Conservation (phyloP, 2,113 vertebrate genomes). For the Pangasianodon hypophthalmus region DNA sequence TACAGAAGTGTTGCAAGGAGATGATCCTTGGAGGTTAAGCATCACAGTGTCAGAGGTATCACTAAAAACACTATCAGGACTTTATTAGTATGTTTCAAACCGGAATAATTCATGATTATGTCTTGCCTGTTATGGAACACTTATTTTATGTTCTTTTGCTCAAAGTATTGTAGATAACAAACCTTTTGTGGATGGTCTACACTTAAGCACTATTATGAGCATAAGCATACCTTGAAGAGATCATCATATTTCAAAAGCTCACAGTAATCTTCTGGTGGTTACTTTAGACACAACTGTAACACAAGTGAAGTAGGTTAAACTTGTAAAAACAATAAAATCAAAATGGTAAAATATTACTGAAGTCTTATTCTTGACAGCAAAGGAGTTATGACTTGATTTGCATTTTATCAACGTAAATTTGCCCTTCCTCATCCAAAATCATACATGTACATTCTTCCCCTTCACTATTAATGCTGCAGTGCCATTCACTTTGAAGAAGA, state of each 20-base stretch:
- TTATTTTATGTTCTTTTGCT: not conserved
- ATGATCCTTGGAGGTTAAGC: not conserved
- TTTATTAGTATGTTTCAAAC: constrained; percentile 3
- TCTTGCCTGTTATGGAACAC: not conserved
- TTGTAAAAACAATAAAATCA: not conserved
- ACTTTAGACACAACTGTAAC: not conserved
- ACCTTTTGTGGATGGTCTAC: not conserved
- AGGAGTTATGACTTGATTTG: not conserved
- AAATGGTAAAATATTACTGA: not conserved
- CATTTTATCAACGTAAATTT: not conserved
- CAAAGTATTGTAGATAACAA: not conserved
- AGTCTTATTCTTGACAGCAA: not conserved
- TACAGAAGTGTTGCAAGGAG: not conserved
- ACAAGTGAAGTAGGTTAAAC: not conserved
- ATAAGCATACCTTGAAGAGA: not conserved
- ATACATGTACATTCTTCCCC: not conserved
- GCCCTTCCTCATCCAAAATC: not conserved
- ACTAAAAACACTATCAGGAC: constrained; percentile 2
- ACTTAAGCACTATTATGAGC: not conserved
- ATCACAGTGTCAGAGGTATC: not conserved
- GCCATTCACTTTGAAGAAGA: not conserved
- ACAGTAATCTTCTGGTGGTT: not conserved
- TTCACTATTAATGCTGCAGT: not conserved
- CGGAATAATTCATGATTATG: constrained; percentile 12
- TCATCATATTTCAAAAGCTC: not conserved